Conservation (phyloP, 2,113 vertebrate genomes). For the Danionella cerebrum region DNA sequence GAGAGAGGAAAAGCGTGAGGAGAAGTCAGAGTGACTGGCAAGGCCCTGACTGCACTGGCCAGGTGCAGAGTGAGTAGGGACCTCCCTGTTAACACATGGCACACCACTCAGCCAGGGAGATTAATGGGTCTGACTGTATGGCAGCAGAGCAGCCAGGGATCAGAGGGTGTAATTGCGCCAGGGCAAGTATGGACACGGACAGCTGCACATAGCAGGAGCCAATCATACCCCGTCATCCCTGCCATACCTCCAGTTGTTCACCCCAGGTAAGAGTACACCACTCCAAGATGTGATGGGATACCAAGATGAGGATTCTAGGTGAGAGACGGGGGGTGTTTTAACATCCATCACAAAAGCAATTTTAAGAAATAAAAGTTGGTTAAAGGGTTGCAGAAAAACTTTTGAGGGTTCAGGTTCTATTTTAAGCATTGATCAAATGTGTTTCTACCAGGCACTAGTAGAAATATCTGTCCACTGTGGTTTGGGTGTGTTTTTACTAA, state of each 20-base stretch:
- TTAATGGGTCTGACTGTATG: conserved; percentile 70
- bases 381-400: conserved; percentile 7
- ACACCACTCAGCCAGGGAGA: conserved; percentile 62
- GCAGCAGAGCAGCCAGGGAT: conserved; percentile 60
- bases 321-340: conserved; percentile 20
- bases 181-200: conserved; percentile 65
- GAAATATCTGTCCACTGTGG: not conserved
- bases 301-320: conserved; percentile 25
- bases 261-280: conserved; percentile 44
- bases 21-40: conserved; percentile 59
- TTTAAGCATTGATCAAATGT: not conserved
- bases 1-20: conserved; percentile 28
- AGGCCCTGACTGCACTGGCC: conserved; percentile 54
- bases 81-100: conserved; percentile 63
- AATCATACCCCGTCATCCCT: conserved; percentile 58
- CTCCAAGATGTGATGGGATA: conserved; percentile 24
- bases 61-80: conserved; percentile 36
- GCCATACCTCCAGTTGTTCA: conserved; percentile 60
- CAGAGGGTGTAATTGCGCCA: conserved; percentile 68
- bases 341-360: conserved; percentile 10
- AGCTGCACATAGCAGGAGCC: conserved; percentile 70
- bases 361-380: not conserved
- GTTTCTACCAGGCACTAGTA: not conserved
- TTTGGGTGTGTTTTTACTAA: not conserved
- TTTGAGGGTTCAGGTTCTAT: not conserved